Percentiles rank a stretch among this genome's conserved stretches.
Evolutionary conservation across 1,140 invertebrate species (phyloP).

Genomic region (Littorina saxatilis): DNA sequence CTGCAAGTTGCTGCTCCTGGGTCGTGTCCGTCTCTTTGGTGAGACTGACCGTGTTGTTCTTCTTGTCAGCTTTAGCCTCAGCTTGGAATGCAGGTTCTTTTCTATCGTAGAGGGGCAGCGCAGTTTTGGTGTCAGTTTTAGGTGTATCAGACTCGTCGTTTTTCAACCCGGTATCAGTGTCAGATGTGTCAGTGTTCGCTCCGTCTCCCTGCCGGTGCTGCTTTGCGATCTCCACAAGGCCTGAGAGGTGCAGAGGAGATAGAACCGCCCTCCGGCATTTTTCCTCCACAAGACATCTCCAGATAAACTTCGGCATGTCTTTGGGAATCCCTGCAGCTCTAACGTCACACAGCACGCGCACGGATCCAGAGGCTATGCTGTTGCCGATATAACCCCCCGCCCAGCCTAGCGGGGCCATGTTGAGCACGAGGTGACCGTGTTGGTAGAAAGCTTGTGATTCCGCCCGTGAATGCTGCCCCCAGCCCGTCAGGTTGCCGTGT

Average conservation of each 20-base stretch:
- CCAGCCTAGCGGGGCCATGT: not conserved
- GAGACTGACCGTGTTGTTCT: too few species aligned
- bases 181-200: too few species aligned
- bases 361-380: not conserved
- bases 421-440: not conserved
- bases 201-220: too few species aligned
- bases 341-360: not conserved
- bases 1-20: too few species aligned
- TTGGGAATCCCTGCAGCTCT: slow-evolving; percentile 1
- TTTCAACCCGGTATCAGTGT: too few species aligned
- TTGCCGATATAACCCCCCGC: not conserved
- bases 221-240: not conserved
- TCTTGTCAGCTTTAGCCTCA: too few species aligned
- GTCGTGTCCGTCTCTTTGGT: too few species aligned
- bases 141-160: too few species aligned
- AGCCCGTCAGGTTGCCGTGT: not conserved
- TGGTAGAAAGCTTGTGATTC: not conserved
- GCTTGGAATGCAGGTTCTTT: too few species aligned
- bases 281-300: not conserved
- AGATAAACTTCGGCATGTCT: not conserved
- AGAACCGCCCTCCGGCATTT: not conserved
- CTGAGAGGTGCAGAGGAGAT: not conserved
- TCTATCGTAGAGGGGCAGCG: too few species aligned
- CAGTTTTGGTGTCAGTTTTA: too few species aligned
- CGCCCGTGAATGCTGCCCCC: not conserved